phyloP scores from a whole-genome alignment of 2,797 vertebrate genomes.

The Alosa sapidissima region DNA sequence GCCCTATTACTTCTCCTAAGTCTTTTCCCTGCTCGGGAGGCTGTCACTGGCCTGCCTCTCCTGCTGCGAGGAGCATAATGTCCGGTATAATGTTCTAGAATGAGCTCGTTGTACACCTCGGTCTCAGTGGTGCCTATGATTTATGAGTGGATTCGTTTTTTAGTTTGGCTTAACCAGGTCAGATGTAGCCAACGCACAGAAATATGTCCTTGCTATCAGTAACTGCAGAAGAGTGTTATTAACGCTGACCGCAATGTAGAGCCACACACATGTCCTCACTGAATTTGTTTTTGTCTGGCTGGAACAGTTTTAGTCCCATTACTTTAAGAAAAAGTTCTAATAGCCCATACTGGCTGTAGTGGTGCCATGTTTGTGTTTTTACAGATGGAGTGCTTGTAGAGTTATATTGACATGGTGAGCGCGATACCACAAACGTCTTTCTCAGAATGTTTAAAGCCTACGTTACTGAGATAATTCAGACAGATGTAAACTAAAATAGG shows the following conservation, averaged over 20 bases:
- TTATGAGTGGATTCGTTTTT: neutral
- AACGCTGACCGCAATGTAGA: neutral
- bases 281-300: neutral
- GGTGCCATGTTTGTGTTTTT: neutral
- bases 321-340: neutral
- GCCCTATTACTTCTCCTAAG: neutral
- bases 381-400: neutral
- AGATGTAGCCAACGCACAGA: neutral
- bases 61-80: neutral
- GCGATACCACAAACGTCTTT: neutral
- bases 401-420: neutral
- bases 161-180: conserved; percentile 17
- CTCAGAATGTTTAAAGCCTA: neutral
- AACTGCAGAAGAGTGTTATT: neutral
- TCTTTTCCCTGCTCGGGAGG: neutral
- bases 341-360: neutral
- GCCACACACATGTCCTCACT: too few species aligned
- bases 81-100: neutral
- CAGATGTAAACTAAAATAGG: neutral
- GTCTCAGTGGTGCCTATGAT: neutral
- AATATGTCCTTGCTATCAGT: neutral
- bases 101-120: neutral
- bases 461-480: neutral
- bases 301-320: neutral
- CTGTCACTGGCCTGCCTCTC: neutral